Conservation (phyloP, 2,797 vertebrate genomes). For the Gymnothorax javanicus region DNA sequence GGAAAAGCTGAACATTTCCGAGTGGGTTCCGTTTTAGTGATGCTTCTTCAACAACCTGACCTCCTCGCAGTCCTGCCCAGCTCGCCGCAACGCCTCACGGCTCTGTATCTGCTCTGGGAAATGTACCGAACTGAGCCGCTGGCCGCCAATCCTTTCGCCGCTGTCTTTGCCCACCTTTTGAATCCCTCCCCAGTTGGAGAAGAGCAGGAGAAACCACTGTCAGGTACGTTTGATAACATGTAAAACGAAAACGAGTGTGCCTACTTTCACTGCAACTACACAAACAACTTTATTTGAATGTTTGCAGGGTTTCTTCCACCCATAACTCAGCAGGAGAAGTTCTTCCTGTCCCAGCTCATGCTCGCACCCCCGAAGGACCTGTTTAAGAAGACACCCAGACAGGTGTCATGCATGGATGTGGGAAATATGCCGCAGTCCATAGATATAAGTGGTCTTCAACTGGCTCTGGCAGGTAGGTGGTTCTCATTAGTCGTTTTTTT, state of each 20-base stretch:
- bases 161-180: conserved; percentile 93
- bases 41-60: conserved; percentile 95
- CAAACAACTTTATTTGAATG: not conserved
- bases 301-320: conserved; percentile 90
- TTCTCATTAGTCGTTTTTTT: not conserved
- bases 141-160: conserved; percentile 94
- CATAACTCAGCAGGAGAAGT: conserved; percentile 95
- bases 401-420: conserved; percentile 93
- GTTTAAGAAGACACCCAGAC: conserved; percentile 97
- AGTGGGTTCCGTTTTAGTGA: conserved; percentile 90
- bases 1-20: conserved; percentile 94
- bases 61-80: conserved; percentile 78
- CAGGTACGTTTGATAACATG: conserved; percentile 66
- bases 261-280: not conserved
- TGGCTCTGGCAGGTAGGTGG: conserved; percentile 85
- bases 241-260: not conserved
- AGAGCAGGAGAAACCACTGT: conserved; percentile 86
- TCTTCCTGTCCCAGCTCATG: conserved; percentile 98
- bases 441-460: conserved; percentile 95
- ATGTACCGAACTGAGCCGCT: conserved; percentile 98
- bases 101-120: conserved; percentile 97
- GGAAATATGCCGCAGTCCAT: conserved; percentile 87
- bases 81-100: conserved; percentile 91
- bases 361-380: conserved; percentile 93
- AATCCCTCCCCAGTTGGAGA: conserved; percentile 85